These are phyloP conservation scores for Vimba vimba DNA, from an alignment of 2,113 vertebrate genomes.

Conservation along the genomic window DNA sequence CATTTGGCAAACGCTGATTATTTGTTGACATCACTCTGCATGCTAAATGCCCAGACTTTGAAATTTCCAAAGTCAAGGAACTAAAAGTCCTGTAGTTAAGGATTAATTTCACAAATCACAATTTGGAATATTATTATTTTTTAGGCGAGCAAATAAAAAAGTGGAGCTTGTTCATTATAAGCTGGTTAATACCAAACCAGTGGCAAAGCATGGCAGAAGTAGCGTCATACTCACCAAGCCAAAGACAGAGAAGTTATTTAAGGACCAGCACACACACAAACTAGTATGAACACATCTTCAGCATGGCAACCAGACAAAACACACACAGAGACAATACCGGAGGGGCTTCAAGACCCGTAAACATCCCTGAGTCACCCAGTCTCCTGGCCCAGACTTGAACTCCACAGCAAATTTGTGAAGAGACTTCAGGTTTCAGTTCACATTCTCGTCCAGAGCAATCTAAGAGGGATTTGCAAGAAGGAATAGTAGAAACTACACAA, in stretches of 20 bases:
- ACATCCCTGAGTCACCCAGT: background rate
- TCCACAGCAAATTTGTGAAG: background rate
- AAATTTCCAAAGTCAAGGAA: background rate
- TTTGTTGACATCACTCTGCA: no score
- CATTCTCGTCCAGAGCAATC: slow-evolving; percentile 13
- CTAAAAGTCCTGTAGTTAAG: background rate
- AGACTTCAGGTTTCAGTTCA: background rate
- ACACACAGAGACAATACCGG: background rate
- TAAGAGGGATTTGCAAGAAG: slow-evolving; percentile 7
- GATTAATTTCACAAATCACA: background rate
- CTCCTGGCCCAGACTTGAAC: slow-evolving; percentile 15
- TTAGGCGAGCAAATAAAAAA: background rate
- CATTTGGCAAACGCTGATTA: background rate
- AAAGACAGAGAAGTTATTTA: background rate
- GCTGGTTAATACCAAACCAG: background rate
- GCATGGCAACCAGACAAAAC: background rate
- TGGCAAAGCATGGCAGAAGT: background rate
- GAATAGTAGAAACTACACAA: background rate
- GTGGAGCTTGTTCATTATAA: background rate
- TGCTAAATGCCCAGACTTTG: background rate
- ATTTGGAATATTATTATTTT: background rate
- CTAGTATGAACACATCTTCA: background rate
- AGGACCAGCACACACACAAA: background rate
- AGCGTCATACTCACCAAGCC: background rate
- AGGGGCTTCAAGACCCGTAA: slow-evolving; percentile 11